These are phyloP conservation scores for Oxystoma pomonae DNA, from an alignment of 2,888 invertebrate genomes.

Conservation along the genomic window DNA sequence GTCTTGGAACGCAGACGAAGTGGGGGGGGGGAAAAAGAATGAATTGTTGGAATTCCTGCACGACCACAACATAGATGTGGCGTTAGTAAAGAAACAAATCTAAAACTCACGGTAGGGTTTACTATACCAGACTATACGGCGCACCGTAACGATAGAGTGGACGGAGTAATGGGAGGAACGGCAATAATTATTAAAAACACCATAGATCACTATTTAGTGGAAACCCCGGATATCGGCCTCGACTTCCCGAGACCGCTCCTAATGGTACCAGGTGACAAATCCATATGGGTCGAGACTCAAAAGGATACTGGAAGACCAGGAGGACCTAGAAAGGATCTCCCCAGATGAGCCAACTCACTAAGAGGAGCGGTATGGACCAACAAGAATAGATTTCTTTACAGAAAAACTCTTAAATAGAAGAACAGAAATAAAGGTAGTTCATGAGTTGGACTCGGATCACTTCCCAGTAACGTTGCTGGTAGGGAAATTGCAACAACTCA, in stretches of 20 bases:
- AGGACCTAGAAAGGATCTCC: neutral
- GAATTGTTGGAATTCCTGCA: neutral
- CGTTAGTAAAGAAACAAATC: neutral
- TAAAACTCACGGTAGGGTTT: neutral
- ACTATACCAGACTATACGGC: neutral
- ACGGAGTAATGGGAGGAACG: neutral
- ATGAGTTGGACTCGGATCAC: neutral
- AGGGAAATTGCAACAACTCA: neutral
- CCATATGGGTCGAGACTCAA: neutral
- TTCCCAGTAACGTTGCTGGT: neutral
- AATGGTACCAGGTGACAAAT: neutral
- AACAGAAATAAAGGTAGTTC: neutral
- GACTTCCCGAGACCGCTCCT: neutral
- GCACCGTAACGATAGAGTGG: neutral
- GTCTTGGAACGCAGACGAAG: neutral
- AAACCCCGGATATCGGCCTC: neutral
- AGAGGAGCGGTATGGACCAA: no score
- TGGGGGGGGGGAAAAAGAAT: neutral
- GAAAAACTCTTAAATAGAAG: neutral
- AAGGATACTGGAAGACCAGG: neutral
- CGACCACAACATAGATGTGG: neutral
- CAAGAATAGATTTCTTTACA: neutral
- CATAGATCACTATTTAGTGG: neutral
- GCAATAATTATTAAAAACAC: neutral
- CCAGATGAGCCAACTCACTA: neutral